A percentile compares a stretch with the other conserved stretches of the same genome.
These are phyloP conservation scores for Caenorhabditis tropicalis DNA, from an alignment of 1,140 invertebrate species.

Conservation along the genomic window DNA sequence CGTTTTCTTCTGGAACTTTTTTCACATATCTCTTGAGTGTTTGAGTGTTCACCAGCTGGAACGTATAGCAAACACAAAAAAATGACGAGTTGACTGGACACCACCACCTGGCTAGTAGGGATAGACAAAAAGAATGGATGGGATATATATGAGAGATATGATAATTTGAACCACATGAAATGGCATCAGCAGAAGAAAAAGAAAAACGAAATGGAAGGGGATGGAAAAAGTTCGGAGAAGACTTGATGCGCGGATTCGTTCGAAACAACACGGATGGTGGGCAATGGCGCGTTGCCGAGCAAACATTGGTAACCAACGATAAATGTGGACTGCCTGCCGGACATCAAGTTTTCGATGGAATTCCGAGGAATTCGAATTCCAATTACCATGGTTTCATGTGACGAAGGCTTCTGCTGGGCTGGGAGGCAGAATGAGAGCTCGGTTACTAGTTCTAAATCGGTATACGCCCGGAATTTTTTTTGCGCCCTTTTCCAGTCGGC, in stretches of 20 bases:
- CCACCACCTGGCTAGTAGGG: neutral
- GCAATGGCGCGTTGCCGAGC: constrained; percentile 35
- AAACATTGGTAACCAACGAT: constrained; percentile 33
- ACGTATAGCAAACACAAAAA: constrained; percentile 44
- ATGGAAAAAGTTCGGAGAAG: neutral
- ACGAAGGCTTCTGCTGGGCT: too few species aligned
- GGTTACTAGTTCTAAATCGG: neutral
- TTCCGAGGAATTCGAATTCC: neutral
- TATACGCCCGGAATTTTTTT: neutral
- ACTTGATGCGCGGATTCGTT: neutral
- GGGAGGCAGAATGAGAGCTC: too few species aligned
- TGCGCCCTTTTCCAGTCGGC: neutral
- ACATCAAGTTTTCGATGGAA: neutral
- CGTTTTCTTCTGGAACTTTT: neutral
- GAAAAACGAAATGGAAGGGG: neutral
- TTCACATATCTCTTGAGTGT: constrained; percentile 12
- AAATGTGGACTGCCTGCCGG: neutral
- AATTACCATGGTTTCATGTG: neutral
- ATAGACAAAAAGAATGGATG: neutral
- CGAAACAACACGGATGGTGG: constrained; percentile 26
- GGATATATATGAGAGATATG: constrained; percentile 41
- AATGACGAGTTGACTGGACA: constrained; percentile 21
- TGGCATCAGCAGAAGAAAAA: neutral
- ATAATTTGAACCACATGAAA: constrained; percentile 39
- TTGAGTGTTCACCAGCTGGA: constrained; percentile 39